Evolutionary conservation across 2,888 invertebrate genomes (phyloP).

Genomic region (Tenthredo distinguenda): DNA sequence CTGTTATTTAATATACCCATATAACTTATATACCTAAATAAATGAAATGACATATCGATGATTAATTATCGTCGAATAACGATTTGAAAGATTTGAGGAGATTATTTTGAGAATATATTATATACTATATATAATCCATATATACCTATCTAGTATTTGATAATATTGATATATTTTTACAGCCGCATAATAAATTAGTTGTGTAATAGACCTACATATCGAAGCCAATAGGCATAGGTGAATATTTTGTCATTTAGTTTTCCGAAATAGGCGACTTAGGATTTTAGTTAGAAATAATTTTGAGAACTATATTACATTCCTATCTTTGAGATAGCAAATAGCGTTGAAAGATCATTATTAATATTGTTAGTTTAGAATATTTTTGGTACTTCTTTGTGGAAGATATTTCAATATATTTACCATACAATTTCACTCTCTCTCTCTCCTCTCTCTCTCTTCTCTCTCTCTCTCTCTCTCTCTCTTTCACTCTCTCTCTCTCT

Average conservation of each 20-base stretch:
- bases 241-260: conserved; percentile 56
- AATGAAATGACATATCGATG: background rate
- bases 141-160: conserved; percentile 43
- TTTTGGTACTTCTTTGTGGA: conserved; percentile 71
- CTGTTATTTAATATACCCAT: conserved; percentile 47
- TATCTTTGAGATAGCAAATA: conserved; percentile 49
- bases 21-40: conserved; percentile 56
- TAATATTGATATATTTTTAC: conserved; percentile 73
- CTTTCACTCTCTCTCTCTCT: background rate
- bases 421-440: background rate
- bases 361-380: conserved; percentile 73
- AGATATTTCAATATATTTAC: conserved; percentile 54
- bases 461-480: background rate
- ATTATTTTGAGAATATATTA: conserved; percentile 40
- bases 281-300: conserved; percentile 47
- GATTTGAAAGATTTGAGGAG: background rate
- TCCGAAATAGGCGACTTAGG: conserved; percentile 47
- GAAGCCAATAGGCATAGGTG: conserved; percentile 57
- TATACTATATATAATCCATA: conserved; percentile 62
- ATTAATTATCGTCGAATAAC: background rate
- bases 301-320: conserved; percentile 56
- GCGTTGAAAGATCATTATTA: conserved; percentile 51
- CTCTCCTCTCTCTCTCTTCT: background rate
- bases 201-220: conserved; percentile 74
- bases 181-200: conserved; percentile 73